Evolutionary conservation across 2,113 vertebrate species (phyloP).

Genomic region (Turdus rufiventris): DNA sequence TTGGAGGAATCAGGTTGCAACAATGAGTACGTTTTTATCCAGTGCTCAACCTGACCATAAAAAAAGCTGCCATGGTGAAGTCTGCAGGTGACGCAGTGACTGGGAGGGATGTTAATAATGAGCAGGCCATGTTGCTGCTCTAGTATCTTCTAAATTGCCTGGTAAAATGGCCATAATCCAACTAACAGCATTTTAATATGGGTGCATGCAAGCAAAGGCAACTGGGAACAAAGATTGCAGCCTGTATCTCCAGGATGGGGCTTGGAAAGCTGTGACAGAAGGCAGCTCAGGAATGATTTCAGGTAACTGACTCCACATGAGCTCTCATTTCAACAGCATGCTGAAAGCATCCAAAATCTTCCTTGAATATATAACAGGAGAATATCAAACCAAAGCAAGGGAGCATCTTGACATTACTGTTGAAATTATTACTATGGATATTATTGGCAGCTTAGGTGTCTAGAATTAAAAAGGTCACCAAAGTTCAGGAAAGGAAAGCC

Average conservation of each 20-base stretch:
- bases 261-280: background rate
- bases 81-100: background rate
- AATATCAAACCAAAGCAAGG: background rate
- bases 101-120: background rate
- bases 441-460: background rate
- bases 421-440: background rate
- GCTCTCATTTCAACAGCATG: background rate
- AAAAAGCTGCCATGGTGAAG: background rate
- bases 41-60: background rate
- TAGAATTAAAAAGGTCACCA: background rate
- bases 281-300: background rate
- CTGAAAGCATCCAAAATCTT: constrained; percentile 1
- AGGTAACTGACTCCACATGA: background rate
- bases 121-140: background rate
- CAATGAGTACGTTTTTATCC: background rate
- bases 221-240: background rate
- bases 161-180: background rate
- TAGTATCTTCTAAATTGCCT: background rate
- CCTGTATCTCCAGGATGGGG: background rate
- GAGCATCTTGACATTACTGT: accelerated
- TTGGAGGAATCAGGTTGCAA: background rate
- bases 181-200: background rate
- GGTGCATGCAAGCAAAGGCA: background rate
- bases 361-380: background rate
- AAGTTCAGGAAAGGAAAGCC: background rate